Evolutionary conservation across 2,888 invertebrate genomes (phyloP).

Genomic region (Phaedon cochleariae): DNA sequence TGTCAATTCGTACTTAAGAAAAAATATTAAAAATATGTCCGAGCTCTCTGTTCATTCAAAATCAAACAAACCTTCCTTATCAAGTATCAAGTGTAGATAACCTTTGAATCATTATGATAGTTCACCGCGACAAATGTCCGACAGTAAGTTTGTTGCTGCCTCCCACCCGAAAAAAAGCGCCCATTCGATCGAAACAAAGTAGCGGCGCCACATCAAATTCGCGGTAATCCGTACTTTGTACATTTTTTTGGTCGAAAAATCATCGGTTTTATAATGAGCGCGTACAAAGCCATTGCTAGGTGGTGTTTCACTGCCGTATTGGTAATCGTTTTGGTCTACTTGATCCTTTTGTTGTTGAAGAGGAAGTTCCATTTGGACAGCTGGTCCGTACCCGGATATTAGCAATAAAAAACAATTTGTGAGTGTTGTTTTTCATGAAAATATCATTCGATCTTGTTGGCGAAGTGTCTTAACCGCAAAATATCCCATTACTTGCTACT

Average conservation of each 20-base stretch:
- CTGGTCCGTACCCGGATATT: slow-evolving; percentile 40
- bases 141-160: slow-evolving; percentile 24
- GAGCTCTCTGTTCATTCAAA: no score
- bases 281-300: slow-evolving; percentile 53
- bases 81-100: slow-evolving; percentile 20
- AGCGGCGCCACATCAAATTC: background rate
- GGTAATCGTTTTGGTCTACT: slow-evolving; percentile 55
- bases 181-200: background rate
- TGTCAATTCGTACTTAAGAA: no score
- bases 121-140: slow-evolving; percentile 8
- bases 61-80: background rate
- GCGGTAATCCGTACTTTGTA: slow-evolving; percentile 11
- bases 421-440: background rate
- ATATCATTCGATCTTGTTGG: background rate
- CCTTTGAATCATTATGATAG: slow-evolving; percentile 21
- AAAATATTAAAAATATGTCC: background rate
- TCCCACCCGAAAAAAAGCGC: slow-evolving; percentile 24
- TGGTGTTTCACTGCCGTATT: slow-evolving; percentile 58
- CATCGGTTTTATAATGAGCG: slow-evolving; percentile 47
- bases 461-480: background rate
- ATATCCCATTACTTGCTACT: background rate
- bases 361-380: slow-evolving; percentile 57
- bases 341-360: slow-evolving; percentile 57
- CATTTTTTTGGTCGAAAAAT: no score
- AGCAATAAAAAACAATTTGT: slow-evolving; percentile 3